Evolutionary conservation across 92 coral and sea anemone genomes (phyloP).

Genomic region (Porites rus): DNA sequence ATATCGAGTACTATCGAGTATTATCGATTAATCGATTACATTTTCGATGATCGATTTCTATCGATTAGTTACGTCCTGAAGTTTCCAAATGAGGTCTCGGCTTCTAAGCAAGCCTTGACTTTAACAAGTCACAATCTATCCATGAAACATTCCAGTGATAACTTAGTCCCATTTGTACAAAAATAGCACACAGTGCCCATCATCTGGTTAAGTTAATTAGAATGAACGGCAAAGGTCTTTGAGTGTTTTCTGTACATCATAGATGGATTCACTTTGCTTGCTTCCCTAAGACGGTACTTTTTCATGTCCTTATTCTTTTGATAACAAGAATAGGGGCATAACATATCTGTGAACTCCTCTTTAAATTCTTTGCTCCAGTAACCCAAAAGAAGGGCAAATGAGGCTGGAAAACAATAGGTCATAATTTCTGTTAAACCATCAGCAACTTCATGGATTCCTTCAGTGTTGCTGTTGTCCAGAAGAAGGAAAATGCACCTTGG

Average conservation of each 20-base stretch:
- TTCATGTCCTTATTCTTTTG: slow-evolving; percentile 71
- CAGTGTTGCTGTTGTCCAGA: slow-evolving; percentile 80
- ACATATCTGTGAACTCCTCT: slow-evolving; percentile 71
- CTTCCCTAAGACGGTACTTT: slow-evolving; percentile 62
- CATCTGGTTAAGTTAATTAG: neutral
- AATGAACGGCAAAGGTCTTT: slow-evolving; percentile 16
- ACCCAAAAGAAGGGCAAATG: slow-evolving; percentile 76
- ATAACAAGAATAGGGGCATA: slow-evolving; percentile 75
- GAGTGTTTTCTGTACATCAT: slow-evolving; percentile 64
- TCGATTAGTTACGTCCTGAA: too few species aligned
- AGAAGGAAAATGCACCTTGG: slow-evolving; percentile 88
- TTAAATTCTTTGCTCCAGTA: slow-evolving; percentile 82
- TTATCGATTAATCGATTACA: too few species aligned
- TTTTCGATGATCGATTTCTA: too few species aligned
- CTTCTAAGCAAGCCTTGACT: too few species aligned
- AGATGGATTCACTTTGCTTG: slow-evolving; percentile 67
- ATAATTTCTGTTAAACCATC: slow-evolving; percentile 88
- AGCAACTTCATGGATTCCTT: slow-evolving; percentile 81
- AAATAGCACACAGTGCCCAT: neutral
- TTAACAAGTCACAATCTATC: too few species aligned
- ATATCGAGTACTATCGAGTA: too few species aligned
- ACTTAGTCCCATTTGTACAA: neutral
- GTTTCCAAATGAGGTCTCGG: too few species aligned
- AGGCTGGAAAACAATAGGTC: slow-evolving; percentile 88
- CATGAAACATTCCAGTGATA: neutral